Evolutionary conservation across 2,888 invertebrate species (phyloP).

Genomic region (Aphodius sticticus): DNA sequence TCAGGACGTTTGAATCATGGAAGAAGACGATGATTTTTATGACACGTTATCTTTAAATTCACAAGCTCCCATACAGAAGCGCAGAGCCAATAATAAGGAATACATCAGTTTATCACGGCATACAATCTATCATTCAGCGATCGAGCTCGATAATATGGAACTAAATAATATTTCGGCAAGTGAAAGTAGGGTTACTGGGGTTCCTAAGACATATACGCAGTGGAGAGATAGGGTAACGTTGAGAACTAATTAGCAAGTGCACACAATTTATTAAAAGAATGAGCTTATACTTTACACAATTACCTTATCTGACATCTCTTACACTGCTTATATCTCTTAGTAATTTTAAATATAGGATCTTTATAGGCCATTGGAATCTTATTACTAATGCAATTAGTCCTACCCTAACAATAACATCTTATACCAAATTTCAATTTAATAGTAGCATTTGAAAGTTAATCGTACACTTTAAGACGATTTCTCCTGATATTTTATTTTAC

Average conservation of each 20-base stretch:
- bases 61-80: conserved; percentile 46
- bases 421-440: conserved; percentile 10
- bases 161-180: conserved; percentile 31
- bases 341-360: conserved; percentile 5
- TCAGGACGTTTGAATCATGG: conserved; percentile 37
- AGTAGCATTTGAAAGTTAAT: background rate
- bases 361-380: background rate
- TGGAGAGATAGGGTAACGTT: conserved; percentile 68
- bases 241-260: conserved; percentile 9
- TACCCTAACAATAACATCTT: background rate
- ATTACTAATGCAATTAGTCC: background rate
- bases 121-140: conserved; percentile 68
- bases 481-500: background rate
- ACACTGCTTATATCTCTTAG: conserved; percentile 42
- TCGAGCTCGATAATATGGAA: conserved; percentile 61
- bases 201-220: conserved; percentile 67
- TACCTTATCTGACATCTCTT: conserved; percentile 47
- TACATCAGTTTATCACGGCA: conserved; percentile 65
- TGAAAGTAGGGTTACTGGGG: conserved; percentile 62
- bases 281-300: conserved; percentile 28
- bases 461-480: no score
- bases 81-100: conserved; percentile 50
- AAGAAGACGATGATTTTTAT: conserved; percentile 57
- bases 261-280: background rate
- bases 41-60: conserved; percentile 58